phyloP scores from a whole-genome alignment of 2,888 invertebrate genomes.

The Ennomos fuscantarius region DNA sequence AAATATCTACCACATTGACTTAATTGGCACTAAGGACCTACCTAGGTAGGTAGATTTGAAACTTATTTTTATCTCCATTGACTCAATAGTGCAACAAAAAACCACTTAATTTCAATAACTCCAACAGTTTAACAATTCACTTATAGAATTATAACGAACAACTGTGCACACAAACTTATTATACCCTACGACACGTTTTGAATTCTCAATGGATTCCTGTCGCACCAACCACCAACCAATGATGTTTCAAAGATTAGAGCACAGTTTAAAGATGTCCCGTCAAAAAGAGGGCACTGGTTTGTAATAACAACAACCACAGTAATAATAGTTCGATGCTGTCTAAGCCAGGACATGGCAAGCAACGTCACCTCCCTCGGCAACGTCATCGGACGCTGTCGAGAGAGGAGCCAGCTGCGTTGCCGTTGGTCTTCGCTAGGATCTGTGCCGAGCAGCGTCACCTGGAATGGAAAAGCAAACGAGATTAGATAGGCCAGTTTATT shows the following conservation, averaged over 20 bases:
- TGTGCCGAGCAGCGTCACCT: constrained; percentile 61
- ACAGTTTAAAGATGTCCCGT: too few species aligned
- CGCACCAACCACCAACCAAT: too few species aligned
- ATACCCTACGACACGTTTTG: too few species aligned
- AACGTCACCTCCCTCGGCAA: constrained; percentile 47
- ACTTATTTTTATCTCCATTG: constrained; percentile 1
- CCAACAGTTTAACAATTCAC: constrained; percentile 9
- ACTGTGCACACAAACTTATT: neutral
- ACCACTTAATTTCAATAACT: constrained; percentile 2
- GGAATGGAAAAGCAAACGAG: constrained; percentile 7
- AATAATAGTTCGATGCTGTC: constrained; percentile 38
- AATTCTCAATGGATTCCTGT: too few species aligned
- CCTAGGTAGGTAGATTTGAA: too few species aligned
- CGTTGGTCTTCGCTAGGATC: constrained; percentile 76
- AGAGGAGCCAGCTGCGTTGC: constrained; percentile 64
- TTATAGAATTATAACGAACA: constrained; percentile 7
- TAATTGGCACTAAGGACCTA: too few species aligned
- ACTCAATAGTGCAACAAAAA: constrained; percentile 1
- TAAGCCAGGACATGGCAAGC: constrained; percentile 55
- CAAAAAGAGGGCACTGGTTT: too few species aligned
- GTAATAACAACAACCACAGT: neutral
- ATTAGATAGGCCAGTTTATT: neutral
- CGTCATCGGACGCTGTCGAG: constrained; percentile 52
- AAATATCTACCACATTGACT: too few species aligned
- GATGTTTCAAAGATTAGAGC: too few species aligned